Conservation (phyloP, 2,888 invertebrate species). For the Pristionchus fissidentatus region DNA sequence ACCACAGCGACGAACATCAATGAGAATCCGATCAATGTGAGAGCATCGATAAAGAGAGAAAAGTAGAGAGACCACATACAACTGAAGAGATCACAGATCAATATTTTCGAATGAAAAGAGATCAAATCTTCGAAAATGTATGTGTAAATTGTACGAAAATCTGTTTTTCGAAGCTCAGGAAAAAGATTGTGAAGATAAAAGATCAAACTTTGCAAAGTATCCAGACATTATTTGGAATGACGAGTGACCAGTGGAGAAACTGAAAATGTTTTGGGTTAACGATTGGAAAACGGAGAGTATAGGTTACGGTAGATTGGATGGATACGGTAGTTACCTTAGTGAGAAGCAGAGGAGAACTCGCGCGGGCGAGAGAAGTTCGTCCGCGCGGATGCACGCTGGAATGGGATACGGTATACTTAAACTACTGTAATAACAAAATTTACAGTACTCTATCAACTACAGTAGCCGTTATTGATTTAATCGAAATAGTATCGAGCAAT, state of each 20-base stretch:
- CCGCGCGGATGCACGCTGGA: neutral
- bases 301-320: neutral
- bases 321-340: neutral
- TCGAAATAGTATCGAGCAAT: neutral
- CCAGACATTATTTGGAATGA: no score
- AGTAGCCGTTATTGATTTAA: no score
- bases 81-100: slow-evolving; percentile 30
- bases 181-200: no score
- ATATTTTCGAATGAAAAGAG: no score
- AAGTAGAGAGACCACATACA: neutral
- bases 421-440: no score
- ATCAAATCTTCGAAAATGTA: no score
- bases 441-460: neutral
- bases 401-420: neutral
- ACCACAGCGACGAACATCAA: neutral
- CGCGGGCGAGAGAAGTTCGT: neutral
- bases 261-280: no score
- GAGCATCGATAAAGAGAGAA: neutral
- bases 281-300: no score
- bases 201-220: no score
- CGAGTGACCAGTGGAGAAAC: no score
- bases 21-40: neutral
- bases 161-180: no score
- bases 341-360: neutral
- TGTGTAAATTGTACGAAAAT: no score